phyloP scores from a whole-genome alignment of 1,140 invertebrate species.

The Nixonia krombeini region DNA sequence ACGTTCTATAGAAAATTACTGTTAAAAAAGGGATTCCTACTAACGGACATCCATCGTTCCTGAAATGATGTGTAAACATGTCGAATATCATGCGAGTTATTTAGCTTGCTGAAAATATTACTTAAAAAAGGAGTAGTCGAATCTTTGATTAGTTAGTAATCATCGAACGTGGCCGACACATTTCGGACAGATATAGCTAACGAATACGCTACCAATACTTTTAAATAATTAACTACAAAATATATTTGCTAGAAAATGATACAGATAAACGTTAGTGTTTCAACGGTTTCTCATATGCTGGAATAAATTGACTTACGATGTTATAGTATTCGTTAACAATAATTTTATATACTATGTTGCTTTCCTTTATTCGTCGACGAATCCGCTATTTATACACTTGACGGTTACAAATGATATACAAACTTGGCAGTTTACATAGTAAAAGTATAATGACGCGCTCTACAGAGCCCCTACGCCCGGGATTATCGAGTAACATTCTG shows the following conservation, averaged over 20 bases:
- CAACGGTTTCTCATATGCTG: constrained; percentile 13
- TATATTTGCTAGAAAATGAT: constrained; percentile 7
- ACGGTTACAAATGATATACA: constrained; percentile 26
- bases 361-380: constrained; percentile 5
- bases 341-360: constrained; percentile 25
- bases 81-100: not conserved
- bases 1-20: constrained; percentile 17
- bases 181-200: not conserved
- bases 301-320: constrained; percentile 25
- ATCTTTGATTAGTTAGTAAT: constrained; percentile 2
- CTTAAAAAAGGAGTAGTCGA: constrained; percentile 12
- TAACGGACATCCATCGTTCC: not conserved
- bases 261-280: constrained; percentile 9
- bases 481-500: not conserved
- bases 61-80: constrained; percentile 23
- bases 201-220: not conserved
- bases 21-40: no score
- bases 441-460: constrained; percentile 13
- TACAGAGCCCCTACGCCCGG: not conserved
- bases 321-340: constrained; percentile 23
- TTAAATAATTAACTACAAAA: not conserved
- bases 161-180: not conserved
- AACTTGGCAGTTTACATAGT: constrained; percentile 24
- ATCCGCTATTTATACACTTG: constrained; percentile 21
- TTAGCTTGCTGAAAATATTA: not conserved